phyloP scores from a whole-genome alignment of 1,140 invertebrate species.

The Elymnias hypermnestra region DNA sequence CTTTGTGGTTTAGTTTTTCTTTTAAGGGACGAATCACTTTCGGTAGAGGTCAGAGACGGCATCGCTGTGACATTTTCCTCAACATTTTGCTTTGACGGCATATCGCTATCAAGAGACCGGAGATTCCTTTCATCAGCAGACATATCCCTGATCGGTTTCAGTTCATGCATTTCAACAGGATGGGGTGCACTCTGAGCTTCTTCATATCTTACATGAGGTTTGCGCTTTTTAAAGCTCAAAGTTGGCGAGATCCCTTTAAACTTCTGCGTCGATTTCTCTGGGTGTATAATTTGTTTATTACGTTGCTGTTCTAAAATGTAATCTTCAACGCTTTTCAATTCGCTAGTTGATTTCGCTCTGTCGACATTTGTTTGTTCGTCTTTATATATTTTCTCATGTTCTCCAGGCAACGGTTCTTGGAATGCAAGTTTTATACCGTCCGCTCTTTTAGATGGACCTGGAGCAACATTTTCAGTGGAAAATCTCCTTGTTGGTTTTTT shows the following conservation, averaged over 20 bases:
- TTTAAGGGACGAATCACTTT: not conserved
- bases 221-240: not conserved
- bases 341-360: not conserved
- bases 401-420: not conserved
- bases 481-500: not conserved
- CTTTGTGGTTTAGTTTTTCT: not conserved
- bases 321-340: conserved; percentile 30
- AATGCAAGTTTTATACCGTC: no score
- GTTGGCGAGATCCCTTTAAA: not conserved
- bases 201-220: conserved; percentile 9
- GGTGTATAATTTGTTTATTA: no score
- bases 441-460: not conserved
- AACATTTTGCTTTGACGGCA: not conserved
- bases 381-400: not conserved
- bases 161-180: conserved; percentile 6
- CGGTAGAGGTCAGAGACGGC: not conserved
- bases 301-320: conserved; percentile 21
- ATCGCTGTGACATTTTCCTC: not conserved
- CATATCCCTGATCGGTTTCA: conserved; percentile 17
- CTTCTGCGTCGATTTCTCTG: not conserved
- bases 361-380: not conserved
- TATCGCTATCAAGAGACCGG: conserved; percentile 22
- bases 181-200: not conserved
- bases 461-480: not conserved
- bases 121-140: conserved; percentile 16